Evolutionary conservation across 2,888 invertebrate genomes (phyloP).

Genomic region (Theretra japonica): DNA sequence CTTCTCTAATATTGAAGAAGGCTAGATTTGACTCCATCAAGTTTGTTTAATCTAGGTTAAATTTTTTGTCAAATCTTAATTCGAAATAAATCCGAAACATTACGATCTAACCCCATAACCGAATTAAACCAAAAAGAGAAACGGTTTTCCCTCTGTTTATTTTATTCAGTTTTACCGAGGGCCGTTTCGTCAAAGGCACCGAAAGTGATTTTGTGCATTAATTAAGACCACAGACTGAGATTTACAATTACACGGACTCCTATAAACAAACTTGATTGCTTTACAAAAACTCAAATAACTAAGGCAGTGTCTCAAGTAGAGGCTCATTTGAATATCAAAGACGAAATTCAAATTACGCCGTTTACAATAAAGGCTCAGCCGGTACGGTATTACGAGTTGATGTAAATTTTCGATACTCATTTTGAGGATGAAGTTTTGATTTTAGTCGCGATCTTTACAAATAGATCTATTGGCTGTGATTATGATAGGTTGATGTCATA

Average conservation of each 20-base stretch:
- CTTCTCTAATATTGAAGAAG: too few species aligned
- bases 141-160: conserved; percentile 62
- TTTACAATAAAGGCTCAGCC: conserved; percentile 83
- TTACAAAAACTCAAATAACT: conserved; percentile 85
- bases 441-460: conserved; percentile 66
- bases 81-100: conserved; percentile 1
- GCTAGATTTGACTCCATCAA: too few species aligned
- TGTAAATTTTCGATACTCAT: conserved; percentile 85
- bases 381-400: conserved; percentile 82
- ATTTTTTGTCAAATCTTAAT: background rate
- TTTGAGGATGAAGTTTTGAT: conserved; percentile 79
- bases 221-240: conserved; percentile 81
- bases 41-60: too few species aligned
- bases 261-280: conserved; percentile 85
- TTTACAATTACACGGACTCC: conserved; percentile 81
- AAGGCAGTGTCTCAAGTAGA: conserved; percentile 84
- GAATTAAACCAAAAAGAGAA: conserved; percentile 52
- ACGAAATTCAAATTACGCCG: conserved; percentile 84
- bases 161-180: conserved; percentile 59
- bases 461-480: background rate
- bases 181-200: conserved; percentile 63
- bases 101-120: conserved; percentile 39
- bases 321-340: conserved; percentile 85
- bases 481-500: background rate
- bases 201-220: conserved; percentile 78